Base-by-base conservation (phyloP, 1,140 invertebrate genomes). In the Papilio polytes region DNA sequence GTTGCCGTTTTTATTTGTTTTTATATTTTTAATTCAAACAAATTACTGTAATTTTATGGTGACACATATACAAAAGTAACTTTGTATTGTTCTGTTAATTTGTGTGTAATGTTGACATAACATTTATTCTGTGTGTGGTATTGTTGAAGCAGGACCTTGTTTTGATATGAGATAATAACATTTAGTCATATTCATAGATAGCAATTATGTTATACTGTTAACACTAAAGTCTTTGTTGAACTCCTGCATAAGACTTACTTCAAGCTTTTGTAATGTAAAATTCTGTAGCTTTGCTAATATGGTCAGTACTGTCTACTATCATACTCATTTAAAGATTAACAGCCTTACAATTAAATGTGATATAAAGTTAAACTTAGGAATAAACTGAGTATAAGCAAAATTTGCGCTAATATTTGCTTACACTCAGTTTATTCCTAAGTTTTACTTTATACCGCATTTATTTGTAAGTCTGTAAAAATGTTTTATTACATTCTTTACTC, bases 101-200 rank as follows among this genome's bases (percentile, higher is more conserved):
- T 26, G 46, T 48, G 12, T 76, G 10, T 80, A 72, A 83, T 88
- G 86, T 90, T 90, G 87, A 90, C 85, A 88, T 89, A 88, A 89
- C 85, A 87, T 81, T 85, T 85, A 83, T 63, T 81, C 73, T 85
- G 83, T 72, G 83, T 81, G 46, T 80, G 80, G 84, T 76, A 84
- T 78, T 44, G 63, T 82, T 73, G 79, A 82, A 46, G 59, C 63
- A 86, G 22, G 78, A 22, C 51, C 80, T 81, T 85, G 80, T 41
- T 20, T 74, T 74, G 44, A 44, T 74, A 74, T 74, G 9, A 76
- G 53, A 56, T 56, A 56, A 56, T 56, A 56, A 56, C 53, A 56
- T 56, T 56, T 20, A 20, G n/a, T 56, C 53, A 56, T 56, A 56
- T 53, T 53, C 15, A 53, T 53, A 53, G 53, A 20, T 2, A 56